These are phyloP conservation scores for Pempheris klunzingeri DNA, from an alignment of 2,797 vertebrate genomes.

Conservation along the genomic window DNA sequence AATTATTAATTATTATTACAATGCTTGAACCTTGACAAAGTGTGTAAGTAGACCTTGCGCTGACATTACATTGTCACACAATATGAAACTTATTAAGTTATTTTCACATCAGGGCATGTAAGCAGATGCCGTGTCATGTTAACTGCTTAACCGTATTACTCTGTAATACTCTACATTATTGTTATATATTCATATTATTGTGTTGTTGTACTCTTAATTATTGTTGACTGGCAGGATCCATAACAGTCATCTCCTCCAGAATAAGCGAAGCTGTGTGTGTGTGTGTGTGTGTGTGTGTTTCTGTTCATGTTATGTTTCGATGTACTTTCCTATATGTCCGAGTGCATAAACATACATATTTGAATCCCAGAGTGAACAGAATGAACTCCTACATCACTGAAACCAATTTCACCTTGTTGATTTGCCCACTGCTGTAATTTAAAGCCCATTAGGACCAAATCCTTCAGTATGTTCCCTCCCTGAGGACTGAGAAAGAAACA, in stretches of 20 bases:
- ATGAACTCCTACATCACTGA: constrained; percentile 9
- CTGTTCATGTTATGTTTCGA: neutral
- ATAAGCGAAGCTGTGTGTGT: no score
- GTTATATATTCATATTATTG: no score
- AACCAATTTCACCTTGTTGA: constrained; percentile 27
- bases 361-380: neutral
- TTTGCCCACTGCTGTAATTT: constrained; percentile 36
- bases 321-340: neutral
- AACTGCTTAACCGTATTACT: neutral
- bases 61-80: neutral
- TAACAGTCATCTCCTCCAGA: no score
- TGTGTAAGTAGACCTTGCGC: neutral
- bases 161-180: no score
- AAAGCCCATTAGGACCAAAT: constrained; percentile 37
- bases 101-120: neutral
- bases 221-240: no score
- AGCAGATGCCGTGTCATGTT: neutral
- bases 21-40: neutral
- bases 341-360: neutral
- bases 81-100: neutral
- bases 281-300: neutral
- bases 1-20: no score
- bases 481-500: neutral
- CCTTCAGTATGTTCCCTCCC: constrained; percentile 5
- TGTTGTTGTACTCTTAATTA: neutral